A percentile compares a stretch with the other conserved stretches of the same genome.
Conservation (phyloP, 1,140 invertebrate genomes). For the Centruroides sculpturatus region DNA sequence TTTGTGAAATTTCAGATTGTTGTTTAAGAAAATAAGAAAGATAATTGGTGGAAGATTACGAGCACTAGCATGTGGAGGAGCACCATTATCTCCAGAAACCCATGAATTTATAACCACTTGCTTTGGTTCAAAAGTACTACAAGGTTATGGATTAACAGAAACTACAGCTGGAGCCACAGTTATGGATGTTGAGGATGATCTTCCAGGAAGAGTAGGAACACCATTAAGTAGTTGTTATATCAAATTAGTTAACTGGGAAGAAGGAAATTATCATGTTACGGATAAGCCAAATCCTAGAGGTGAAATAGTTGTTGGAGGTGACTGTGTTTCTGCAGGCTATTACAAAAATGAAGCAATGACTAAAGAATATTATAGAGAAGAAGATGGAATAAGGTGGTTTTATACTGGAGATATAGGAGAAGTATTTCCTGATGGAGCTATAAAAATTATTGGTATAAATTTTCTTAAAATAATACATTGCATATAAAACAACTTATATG, state of each 20-base stretch:
- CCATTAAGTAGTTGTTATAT: constrained; percentile 22
- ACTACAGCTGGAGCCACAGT: constrained; percentile 42
- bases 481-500: too few species aligned
- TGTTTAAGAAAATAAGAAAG: constrained; percentile 61
- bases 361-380: constrained; percentile 34
- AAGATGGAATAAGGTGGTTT: constrained; percentile 33
- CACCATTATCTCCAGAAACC: constrained; percentile 87
- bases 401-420: constrained; percentile 41
- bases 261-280: constrained; percentile 32
- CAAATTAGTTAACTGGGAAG: constrained; percentile 27
- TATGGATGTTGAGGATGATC: constrained; percentile 21
- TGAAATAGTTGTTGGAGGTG: constrained; percentile 40
- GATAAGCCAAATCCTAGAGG: constrained; percentile 38
- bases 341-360: constrained; percentile 38
- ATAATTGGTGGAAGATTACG: constrained; percentile 75
- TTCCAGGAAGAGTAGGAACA: constrained; percentile 22
- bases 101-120: constrained; percentile 90
- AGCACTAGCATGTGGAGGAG: constrained; percentile 82
- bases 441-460: constrained; percentile 30
- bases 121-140: constrained; percentile 75
- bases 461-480: too few species aligned
- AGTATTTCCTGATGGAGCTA: constrained; percentile 34
- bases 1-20: constrained; percentile 12
- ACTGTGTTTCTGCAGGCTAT: constrained; percentile 38
- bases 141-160: constrained; percentile 92